These are phyloP conservation scores for Lepidurus packardi DNA, from an alignment of 1,140 invertebrate species.

Conservation along the genomic window DNA sequence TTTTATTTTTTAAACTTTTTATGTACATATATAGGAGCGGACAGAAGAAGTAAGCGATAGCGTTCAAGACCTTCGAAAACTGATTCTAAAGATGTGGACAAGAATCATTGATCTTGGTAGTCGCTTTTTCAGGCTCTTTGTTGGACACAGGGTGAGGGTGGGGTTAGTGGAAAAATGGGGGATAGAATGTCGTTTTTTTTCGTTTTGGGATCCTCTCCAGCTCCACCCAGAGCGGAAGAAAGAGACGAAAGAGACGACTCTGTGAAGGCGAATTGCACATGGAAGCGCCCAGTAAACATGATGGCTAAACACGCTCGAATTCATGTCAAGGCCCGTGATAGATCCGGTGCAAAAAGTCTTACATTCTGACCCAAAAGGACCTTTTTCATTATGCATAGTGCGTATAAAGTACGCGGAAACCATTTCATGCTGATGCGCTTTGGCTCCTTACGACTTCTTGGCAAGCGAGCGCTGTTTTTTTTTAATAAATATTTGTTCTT, in stretches of 20 bases:
- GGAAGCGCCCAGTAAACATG: not conserved
- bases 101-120: no score
- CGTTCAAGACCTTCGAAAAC: no score
- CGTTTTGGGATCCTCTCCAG: not conserved
- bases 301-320: constrained; percentile 18
- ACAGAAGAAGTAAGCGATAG: no score
- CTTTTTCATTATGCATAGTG: constrained; percentile 20
- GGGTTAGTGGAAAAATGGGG: not conserved
- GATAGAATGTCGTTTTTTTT: not conserved
- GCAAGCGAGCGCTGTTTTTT: not conserved
- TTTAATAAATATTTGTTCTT: not conserved
- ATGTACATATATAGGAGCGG: no score
- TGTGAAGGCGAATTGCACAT: not conserved
- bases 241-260: not conserved
- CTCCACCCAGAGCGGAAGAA: not conserved
- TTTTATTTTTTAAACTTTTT: no score
- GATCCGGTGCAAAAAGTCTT: not conserved
- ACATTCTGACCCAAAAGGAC: not conserved
- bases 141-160: no score
- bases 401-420: not conserved
- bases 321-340: constrained; percentile 2
- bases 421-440: not conserved
- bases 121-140: no score
- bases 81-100: no score
- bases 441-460: not conserved